These are phyloP conservation scores for Campoletis raptor DNA, from an alignment of 2,888 invertebrate species.

Conservation along the genomic window DNA sequence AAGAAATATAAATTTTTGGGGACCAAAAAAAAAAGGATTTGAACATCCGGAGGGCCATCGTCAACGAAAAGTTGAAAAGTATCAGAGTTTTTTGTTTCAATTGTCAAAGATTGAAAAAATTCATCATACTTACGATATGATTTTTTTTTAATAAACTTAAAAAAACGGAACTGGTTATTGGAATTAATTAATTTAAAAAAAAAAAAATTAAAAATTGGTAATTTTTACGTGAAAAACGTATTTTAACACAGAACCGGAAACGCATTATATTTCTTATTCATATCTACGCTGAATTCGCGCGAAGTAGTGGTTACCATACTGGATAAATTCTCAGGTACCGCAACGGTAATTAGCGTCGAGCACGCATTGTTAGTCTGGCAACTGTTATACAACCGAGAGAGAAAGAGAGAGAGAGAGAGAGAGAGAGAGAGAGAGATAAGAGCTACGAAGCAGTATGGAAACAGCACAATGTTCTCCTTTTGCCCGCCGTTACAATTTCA, in stretches of 20 bases:
- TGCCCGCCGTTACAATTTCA: constrained; percentile 23
- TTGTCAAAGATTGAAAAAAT: no score
- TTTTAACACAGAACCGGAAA: neutral
- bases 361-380: constrained; percentile 53
- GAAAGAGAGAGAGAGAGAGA: constrained; percentile 6
- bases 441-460: constrained; percentile 21
- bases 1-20: neutral
- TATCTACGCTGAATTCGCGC: constrained; percentile 11
- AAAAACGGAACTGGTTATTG: no score
- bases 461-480: constrained; percentile 18
- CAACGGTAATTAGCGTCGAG: constrained; percentile 58
- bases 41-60: no score
- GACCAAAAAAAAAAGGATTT: no score
- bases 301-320: constrained; percentile 16
- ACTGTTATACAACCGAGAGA: constrained; percentile 12
- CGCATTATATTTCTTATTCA: neutral
- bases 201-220: no score
- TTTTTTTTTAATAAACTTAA: no score
- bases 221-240: neutral
- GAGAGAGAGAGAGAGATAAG: constrained; percentile 3
- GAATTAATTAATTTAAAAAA: no score
- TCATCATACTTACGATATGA: no score
- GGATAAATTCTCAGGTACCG: constrained; percentile 34
- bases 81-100: no score
- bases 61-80: no score